Conservation (phyloP, 2,797 vertebrate genomes). For the Hybognathus amarus region DNA sequence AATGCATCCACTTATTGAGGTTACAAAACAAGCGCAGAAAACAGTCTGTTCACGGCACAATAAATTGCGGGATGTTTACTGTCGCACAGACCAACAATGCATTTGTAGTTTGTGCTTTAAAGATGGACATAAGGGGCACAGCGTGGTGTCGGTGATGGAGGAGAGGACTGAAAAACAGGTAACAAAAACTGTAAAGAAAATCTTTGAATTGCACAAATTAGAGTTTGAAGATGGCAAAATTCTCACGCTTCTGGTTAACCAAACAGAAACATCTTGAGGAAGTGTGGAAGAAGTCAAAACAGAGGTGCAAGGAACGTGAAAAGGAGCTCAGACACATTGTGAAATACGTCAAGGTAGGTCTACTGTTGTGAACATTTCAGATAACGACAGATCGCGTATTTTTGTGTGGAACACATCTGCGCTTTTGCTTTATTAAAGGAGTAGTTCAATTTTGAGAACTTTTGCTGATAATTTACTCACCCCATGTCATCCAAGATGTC, state of each 20-base stretch:
- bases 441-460: too few species aligned
- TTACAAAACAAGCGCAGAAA: conserved; percentile 80
- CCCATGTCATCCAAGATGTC: too few species aligned
- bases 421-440: not conserved
- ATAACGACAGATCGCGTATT: too few species aligned
- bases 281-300: conserved; percentile 69
- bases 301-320: conserved; percentile 72
- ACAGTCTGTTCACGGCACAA: conserved; percentile 85
- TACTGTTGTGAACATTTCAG: not conserved
- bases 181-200: not conserved
- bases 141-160: conserved; percentile 79
- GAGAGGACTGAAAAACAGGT: conserved; percentile 82
- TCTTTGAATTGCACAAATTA: not conserved
- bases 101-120: conserved; percentile 83
- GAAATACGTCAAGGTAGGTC: conserved; percentile 75
- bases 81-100: conserved; percentile 87
- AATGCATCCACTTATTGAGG: conserved; percentile 81
- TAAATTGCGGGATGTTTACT: conserved; percentile 87
- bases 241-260: not conserved
- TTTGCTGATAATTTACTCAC: too few species aligned
- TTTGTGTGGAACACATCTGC: not conserved
- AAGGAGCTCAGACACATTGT: conserved; percentile 75
- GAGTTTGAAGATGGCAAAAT: not conserved
- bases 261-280: conserved; percentile 76
- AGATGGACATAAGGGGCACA: conserved; percentile 84